Evolutionary conservation across 1,140 invertebrate species (phyloP), one percentile per base, ranked within the genome.

Genomic region (Drosophila equinoxialis): DNA sequence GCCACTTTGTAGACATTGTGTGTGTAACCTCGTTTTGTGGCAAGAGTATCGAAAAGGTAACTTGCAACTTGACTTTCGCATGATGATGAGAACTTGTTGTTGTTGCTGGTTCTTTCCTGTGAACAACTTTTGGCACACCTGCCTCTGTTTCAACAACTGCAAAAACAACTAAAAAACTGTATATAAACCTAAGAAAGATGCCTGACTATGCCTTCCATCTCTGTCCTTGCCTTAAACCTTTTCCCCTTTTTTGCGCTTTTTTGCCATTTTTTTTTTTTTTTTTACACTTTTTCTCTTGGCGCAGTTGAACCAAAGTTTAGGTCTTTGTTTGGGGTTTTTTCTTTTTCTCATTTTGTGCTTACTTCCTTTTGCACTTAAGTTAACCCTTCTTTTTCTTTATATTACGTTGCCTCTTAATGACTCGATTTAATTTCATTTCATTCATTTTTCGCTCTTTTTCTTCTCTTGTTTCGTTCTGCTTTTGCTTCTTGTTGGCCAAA

Each of bases 121-220:
- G 51, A 69, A 62, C 65, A 63, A 79, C 74, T 84, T 83, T 72
- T 67, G 79, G 76, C 76, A 86, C 83, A 86, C 83, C 83, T 86
- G 83, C 83, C 70, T 65, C 41, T 48, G 42, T 60, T 23, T 11
- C 45, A 51, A 51, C 45, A 51, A 51, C 45, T 48, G 17, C 45
- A 20, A 51, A 57, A 58, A 37, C 30, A 30, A 14, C 37, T 14
- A 3, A 30, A 30, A 30, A 30, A 30, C 5, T 30, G 30, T 30
- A 30, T 30, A 30, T 6, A 30, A 30, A 30, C 30, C 30, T 30
- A 30, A 30, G 30, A 23, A 55, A 55, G 81, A 74, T 81, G 74
- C 78, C 82, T 30, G 82, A 73, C 66, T 61, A 74, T 69, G 71
- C 30, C 61, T 65, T 59, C n/a, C n/a, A 41, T 37, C 62, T 59